Percentiles rank a stretch among this genome's conserved stretches.
Conservation (phyloP, 2,113 vertebrate genomes). For the Toxotes jaculatrix region DNA sequence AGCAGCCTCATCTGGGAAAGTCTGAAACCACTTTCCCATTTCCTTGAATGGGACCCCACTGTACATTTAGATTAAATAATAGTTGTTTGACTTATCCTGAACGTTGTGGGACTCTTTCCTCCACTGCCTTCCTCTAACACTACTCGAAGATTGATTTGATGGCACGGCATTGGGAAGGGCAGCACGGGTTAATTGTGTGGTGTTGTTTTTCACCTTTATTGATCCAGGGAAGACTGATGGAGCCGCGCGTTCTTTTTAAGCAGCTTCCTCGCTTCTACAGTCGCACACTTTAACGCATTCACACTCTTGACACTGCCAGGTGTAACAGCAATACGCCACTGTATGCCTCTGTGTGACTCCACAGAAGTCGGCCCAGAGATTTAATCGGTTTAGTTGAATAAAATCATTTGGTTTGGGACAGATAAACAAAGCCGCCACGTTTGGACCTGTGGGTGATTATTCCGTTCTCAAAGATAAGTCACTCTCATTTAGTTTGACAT, state of each 20-base stretch:
- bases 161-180: not conserved
- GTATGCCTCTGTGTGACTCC: no score
- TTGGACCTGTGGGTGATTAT: not conserved
- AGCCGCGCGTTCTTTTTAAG: no score
- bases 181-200: not conserved
- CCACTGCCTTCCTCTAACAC: not conserved
- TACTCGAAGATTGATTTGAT: not conserved
- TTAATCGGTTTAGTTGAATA: no score
- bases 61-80: not conserved
- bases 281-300: no score
- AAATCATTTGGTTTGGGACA: not conserved
- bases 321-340: no score
- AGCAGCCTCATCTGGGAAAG: no score
- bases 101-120: not conserved
- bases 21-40: no score
- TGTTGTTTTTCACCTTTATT: constrained; percentile 21
- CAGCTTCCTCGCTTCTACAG: no score
- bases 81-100: not conserved
- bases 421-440: not conserved
- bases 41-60: no score
- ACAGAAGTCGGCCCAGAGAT: no score
- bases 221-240: not conserved
- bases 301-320: no score
- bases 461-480: constrained; percentile 4
- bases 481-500: not conserved